Evolutionary conservation across 2,888 invertebrate species (phyloP).

Genomic region (Chrysodeixis includens): DNA sequence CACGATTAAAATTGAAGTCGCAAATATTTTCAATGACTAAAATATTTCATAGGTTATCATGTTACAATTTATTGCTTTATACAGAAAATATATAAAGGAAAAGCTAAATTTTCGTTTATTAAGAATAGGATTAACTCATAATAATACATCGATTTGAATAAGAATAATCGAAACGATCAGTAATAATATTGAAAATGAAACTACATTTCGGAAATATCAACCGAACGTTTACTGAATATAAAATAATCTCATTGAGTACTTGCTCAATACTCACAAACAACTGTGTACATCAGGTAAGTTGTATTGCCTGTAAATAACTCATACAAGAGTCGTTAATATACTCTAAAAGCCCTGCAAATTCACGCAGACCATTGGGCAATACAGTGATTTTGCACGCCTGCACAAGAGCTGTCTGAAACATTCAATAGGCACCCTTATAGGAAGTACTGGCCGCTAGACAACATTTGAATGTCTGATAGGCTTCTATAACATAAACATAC

Average conservation of each 20-base stretch:
- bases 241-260: neutral
- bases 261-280: neutral
- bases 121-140: too few species aligned
- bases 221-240: too few species aligned
- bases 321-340: neutral
- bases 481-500: conserved; percentile 1
- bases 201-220: too few species aligned
- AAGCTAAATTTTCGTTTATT: too few species aligned
- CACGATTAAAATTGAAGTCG: too few species aligned
- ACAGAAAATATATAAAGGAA: too few species aligned
- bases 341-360: neutral
- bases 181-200: too few species aligned
- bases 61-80: too few species aligned
- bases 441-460: conserved; percentile 4
- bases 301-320: neutral
- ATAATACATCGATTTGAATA: too few species aligned
- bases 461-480: conserved; percentile 8
- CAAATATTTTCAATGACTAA: too few species aligned
- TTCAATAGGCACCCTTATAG: conserved; percentile 6
- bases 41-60: too few species aligned
- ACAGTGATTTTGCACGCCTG: neutral
- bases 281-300: neutral
- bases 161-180: too few species aligned
- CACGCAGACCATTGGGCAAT: neutral
- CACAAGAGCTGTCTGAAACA: neutral